Evolutionary conservation across 1,140 invertebrate species (phyloP), one percentile per base, ranked within the genome.

Genomic region (Babylonia areolata): DNA sequence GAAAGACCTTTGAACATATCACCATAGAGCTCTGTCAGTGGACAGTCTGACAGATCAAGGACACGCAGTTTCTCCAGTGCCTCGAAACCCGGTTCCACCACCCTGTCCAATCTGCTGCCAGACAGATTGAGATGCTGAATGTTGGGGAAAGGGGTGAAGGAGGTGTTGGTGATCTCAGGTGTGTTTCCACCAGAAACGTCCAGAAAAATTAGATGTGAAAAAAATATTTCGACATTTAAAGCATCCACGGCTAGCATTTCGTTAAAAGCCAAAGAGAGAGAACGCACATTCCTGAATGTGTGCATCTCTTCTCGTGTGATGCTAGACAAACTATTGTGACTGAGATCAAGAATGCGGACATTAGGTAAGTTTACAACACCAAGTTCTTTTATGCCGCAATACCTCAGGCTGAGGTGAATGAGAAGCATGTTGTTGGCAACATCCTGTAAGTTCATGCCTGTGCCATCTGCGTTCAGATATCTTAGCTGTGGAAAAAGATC

Each of bases 221-320:
- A n/a, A 9, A n/a, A 73, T n/a, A n/a, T n/a, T 6, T 9, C 12
- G 11, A 17, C 31, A 17, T 79, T n/a, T 6, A 40, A 1, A 23
- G 35, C 37, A 5, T 20, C 2, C 23, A 88, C 20, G 88, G 82
- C n/a, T 5, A 37, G 58, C 20, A 90, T 17, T n/a, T n/a, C n/a
- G 46, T 89, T 88, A 6, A 71, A 42, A 33, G 81, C 37, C 2
- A 88, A 33, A 80, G 87, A 81, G 6, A 89, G 73, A 77, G 37
- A 51, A 23, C 35, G 33, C 6, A 88, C 42, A 31, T 51, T 39
- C 2, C n/a, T 31, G 0, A 88, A 23, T 15, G 33, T n/a, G 2
- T 0, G 1, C 35, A 79, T 20, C 1, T 40, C 6, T 11, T 39
- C 40, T 1, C 6, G 33, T 1, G 15, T 79, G 28, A 79, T 79